phyloP scores from a whole-genome alignment of 2,888 invertebrate species.

The Octonoba sinensis region DNA sequence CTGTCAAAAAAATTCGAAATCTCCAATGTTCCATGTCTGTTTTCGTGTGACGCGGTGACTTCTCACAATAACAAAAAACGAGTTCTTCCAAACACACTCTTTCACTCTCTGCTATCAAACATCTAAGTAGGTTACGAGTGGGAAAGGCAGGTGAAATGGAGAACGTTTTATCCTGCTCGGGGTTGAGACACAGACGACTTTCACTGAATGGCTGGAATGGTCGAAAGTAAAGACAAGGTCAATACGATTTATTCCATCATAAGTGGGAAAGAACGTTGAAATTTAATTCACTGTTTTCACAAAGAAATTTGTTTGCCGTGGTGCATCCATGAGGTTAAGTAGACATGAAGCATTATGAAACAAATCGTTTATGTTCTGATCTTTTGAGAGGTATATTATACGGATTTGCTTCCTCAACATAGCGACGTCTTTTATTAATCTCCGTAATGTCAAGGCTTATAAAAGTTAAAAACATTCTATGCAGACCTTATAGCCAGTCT shows the following conservation, averaged over 20 bases:
- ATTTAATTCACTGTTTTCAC: not conserved
- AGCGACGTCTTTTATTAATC: too few relatives aligned
- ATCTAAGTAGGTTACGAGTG: slow-evolving; percentile 43
- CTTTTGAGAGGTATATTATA: too few relatives aligned
- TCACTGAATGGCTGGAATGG: not conserved
- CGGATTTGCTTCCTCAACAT: too few relatives aligned
- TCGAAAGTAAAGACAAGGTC: slow-evolving; percentile 55
- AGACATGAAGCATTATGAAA: too few relatives aligned
- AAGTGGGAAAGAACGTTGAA: not conserved
- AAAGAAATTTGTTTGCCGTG: too few relatives aligned
- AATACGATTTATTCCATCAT: not conserved
- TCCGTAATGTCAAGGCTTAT: too few relatives aligned
- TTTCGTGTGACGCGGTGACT: not conserved
- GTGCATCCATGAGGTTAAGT: too few relatives aligned
- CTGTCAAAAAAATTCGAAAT: slow-evolving; percentile 26
- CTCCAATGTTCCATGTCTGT: slow-evolving; percentile 44
- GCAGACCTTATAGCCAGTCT: too few relatives aligned
- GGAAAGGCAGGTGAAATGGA: slow-evolving; percentile 25
- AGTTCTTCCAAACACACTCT: slow-evolving; percentile 18
- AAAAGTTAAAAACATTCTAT: too few relatives aligned
- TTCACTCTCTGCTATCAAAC: not conserved
- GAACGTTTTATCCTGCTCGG: slow-evolving; percentile 36
- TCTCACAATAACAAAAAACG: slow-evolving; percentile 17
- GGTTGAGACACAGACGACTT: slow-evolving; percentile 43
- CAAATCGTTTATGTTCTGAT: too few relatives aligned